These are phyloP conservation scores for Calephelis nemesis DNA, from an alignment of 1,140 invertebrate species.

Conservation along the genomic window DNA sequence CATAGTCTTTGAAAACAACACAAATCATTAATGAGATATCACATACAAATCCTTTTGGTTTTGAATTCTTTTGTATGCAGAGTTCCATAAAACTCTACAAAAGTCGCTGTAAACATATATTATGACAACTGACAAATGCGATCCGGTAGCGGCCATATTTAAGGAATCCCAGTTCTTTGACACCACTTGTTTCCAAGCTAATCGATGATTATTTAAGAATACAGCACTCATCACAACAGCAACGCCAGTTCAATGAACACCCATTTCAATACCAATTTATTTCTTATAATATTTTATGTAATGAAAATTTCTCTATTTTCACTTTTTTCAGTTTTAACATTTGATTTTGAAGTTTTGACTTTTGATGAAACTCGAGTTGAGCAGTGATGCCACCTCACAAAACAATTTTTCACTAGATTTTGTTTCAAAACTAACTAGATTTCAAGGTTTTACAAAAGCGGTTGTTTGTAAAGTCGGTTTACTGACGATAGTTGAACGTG, in stretches of 20 bases:
- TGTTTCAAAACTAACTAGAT: too few species aligned
- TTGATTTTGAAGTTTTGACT: too few species aligned
- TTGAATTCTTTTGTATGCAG: neutral
- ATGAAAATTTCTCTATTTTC: too few species aligned
- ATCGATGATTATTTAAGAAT: constrained; percentile 15
- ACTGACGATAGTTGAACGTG: too few species aligned
- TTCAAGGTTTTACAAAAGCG: too few species aligned
- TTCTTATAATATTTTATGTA: neutral
- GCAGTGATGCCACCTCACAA: too few species aligned
- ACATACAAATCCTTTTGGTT: neutral
- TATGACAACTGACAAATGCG: constrained; percentile 41
- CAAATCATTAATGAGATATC: neutral
- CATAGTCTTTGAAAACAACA: neutral
- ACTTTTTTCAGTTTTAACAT: too few species aligned
- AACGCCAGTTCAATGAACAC: neutral
- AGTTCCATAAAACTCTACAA: constrained; percentile 25
- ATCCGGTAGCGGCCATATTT: constrained; percentile 59
- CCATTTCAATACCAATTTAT: neutral
- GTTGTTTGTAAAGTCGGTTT: too few species aligned
- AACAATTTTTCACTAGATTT: too few species aligned
- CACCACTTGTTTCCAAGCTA: neutral
- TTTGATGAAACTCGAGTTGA: too few species aligned
- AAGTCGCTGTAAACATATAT: constrained; percentile 49
- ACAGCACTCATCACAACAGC: neutral
- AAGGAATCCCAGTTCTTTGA: constrained; percentile 28